Base-by-base conservation (phyloP, 2,797 vertebrate genomes). In the Pangasius sanitwongsei region DNA sequence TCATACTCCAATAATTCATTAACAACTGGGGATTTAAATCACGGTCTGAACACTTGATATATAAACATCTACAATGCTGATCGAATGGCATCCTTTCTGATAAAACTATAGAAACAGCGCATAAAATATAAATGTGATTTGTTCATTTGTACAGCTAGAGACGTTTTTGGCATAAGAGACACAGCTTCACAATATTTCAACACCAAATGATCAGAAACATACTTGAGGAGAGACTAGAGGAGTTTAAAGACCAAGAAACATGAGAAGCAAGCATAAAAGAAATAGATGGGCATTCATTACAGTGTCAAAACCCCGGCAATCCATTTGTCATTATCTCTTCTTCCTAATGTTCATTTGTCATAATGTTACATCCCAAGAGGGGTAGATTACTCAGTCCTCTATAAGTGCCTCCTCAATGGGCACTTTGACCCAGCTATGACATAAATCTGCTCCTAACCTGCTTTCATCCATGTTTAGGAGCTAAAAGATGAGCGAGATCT, bases 361-460 rank as follows among this genome's bases (percentile, higher is more conserved):
- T 82, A 70, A 75, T 82, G 77, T 31, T 65, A 34, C 69, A 84
- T 86, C 80, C 37, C 57, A 34, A 61, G 50, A 4, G 34, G 69
- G 70, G 48, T 67, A 69, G 80, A 90, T 88, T 74, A 78, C 85
- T 82, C 65, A 82, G 57, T 1, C 31, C 34, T 83, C 23, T 48
- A 44, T 86, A 37, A 88, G 77, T 48, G 87, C 72, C 86, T 85
- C 20, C 41, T 37, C 50, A 57, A 65, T 25, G 28, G 80, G 83
- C 89, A 87, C 65, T n/a, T 37, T 48, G 83, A 86, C 41, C 65
- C 44, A 90, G 16, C n/a, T 80, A 53, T 16, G 28, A 3, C 13
- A 88, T 88, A 86, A 88, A 83, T 90, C 85, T 83, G 57, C 85
- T 41, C 70, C 67, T 72, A 44, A 63, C 77, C 87, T 75, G 75